A percentile compares a stretch with the other conserved stretches of the same genome.
These are phyloP conservation scores for Scrobipalpa atriplicella DNA, from an alignment of 2,888 invertebrate genomes.

Conservation along the genomic window DNA sequence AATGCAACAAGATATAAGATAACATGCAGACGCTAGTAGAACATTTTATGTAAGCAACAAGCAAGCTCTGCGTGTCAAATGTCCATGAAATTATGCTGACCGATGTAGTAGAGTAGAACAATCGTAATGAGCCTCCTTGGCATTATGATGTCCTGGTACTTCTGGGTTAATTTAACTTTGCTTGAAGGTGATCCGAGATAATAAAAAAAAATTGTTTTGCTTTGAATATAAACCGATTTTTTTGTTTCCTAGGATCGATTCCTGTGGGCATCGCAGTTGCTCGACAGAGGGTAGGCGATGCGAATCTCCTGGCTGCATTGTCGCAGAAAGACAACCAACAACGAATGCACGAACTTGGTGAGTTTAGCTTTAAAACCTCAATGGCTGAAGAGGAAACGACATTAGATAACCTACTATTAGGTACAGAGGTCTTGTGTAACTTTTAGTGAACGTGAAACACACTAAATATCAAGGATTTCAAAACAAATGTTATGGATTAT, in stretches of 20 bases:
- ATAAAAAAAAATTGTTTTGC: not conserved
- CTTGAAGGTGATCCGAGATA: not conserved
- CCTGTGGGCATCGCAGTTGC: constrained; percentile 94
- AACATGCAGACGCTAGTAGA: not conserved
- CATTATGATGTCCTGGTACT: constrained; percentile 27
- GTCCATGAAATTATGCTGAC: constrained; percentile 6
- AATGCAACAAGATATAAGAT: not conserved
- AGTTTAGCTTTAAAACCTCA: constrained; percentile 46
- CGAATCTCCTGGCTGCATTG: constrained; percentile 81
- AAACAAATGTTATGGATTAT: constrained; percentile 18
- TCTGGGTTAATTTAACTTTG: constrained; percentile 16
- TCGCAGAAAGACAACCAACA: constrained; percentile 82
- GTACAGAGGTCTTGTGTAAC: not conserved
- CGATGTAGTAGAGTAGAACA: constrained; percentile 9
- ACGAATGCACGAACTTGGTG: constrained; percentile 82
- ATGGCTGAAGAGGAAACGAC: constrained; percentile 2
- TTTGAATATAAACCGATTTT: not conserved
- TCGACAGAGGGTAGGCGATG: constrained; percentile 88
- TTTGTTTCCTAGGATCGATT: constrained; percentile 78
- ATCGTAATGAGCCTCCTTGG: not conserved
- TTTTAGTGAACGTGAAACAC: not conserved
- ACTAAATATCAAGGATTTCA: constrained; percentile 17
- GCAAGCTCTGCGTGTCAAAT: not conserved
- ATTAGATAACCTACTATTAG: not conserved
- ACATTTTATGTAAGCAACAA: not conserved